Evolutionary conservation across 1,140 invertebrate genomes (phyloP).

Genomic region (Nautilus pompilius): DNA sequence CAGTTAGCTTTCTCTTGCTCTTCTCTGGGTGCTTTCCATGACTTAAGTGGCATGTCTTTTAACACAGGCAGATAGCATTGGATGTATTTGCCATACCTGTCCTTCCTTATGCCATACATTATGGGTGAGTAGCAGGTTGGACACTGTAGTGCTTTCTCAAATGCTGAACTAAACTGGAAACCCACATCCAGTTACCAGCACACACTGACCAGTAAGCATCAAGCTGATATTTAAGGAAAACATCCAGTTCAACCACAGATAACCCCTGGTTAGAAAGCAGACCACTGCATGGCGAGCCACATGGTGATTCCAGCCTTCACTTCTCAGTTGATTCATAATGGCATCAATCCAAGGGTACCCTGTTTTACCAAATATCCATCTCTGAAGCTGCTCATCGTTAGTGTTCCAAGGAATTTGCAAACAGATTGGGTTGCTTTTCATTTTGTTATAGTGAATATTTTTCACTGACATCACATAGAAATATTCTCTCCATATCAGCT

Average conservation of each 20-base stretch:
- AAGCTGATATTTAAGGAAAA: slow-evolving; percentile 62
- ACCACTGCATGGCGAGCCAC: slow-evolving; percentile 69
- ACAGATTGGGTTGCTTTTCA: slow-evolving; percentile 86
- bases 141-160: slow-evolving; percentile 63
- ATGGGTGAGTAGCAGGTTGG: slow-evolving; percentile 67
- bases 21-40: slow-evolving; percentile 56
- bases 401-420: slow-evolving; percentile 89
- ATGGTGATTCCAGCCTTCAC: slow-evolving; percentile 73
- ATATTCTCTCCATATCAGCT: slow-evolving; percentile 86
- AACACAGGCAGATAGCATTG: slow-evolving; percentile 58
- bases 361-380: slow-evolving; percentile 65
- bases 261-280: slow-evolving; percentile 71
- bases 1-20: slow-evolving; percentile 55
- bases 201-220: slow-evolving; percentile 75
- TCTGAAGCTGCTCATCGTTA: slow-evolving; percentile 75
- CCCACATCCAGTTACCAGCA: slow-evolving; percentile 80
- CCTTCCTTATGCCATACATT: slow-evolving; percentile 67
- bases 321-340: slow-evolving; percentile 67
- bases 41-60: slow-evolving; percentile 53
- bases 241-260: slow-evolving; percentile 72
- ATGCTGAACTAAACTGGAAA: slow-evolving; percentile 71
- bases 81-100: slow-evolving; percentile 69
- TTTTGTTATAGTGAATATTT: slow-evolving; percentile 83
- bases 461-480: slow-evolving; percentile 86
- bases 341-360: slow-evolving; percentile 60